Conservation (phyloP, 2,888 invertebrate genomes). For the Pandemis heparana region DNA sequence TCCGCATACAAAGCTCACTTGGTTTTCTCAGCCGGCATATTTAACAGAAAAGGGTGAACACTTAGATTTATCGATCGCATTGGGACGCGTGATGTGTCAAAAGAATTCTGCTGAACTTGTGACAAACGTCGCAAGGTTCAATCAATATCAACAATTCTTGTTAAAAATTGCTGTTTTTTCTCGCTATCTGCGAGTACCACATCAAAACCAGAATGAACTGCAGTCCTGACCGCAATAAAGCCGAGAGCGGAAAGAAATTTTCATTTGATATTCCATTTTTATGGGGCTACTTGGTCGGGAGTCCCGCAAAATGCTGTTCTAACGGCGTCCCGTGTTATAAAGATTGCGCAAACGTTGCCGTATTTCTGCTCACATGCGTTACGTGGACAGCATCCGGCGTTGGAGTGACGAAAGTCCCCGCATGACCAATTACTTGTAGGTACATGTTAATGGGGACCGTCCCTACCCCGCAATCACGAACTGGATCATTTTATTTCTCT, state of each 20-base stretch:
- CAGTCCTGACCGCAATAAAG: slow-evolving; percentile 64
- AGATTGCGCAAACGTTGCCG: slow-evolving; percentile 51
- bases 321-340: slow-evolving; percentile 45
- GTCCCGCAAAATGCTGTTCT: slow-evolving; percentile 53
- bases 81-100: neutral
- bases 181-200: slow-evolving; percentile 10
- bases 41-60: neutral
- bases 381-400: slow-evolving; percentile 39
- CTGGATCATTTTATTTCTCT: neutral
- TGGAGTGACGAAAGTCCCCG: slow-evolving; percentile 22
- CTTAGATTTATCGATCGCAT: neutral
- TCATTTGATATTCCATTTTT: slow-evolving; percentile 72
- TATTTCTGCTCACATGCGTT: slow-evolving; percentile 49
- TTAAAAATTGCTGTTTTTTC: slow-evolving; percentile 7
- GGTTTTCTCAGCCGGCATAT: neutral
- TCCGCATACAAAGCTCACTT: neutral
- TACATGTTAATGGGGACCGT: slow-evolving; percentile 20
- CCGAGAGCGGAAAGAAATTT: slow-evolving; percentile 65
- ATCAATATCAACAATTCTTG: neutral
- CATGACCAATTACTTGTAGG: slow-evolving; percentile 18
- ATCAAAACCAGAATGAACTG: slow-evolving; percentile 51
- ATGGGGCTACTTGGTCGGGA: slow-evolving; percentile 57
- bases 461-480: neutral
- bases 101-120: neutral
- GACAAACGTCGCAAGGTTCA: neutral